Conservation (phyloP, 2,797 vertebrate species). For the Petrocephalus schoutedeni region DNA sequence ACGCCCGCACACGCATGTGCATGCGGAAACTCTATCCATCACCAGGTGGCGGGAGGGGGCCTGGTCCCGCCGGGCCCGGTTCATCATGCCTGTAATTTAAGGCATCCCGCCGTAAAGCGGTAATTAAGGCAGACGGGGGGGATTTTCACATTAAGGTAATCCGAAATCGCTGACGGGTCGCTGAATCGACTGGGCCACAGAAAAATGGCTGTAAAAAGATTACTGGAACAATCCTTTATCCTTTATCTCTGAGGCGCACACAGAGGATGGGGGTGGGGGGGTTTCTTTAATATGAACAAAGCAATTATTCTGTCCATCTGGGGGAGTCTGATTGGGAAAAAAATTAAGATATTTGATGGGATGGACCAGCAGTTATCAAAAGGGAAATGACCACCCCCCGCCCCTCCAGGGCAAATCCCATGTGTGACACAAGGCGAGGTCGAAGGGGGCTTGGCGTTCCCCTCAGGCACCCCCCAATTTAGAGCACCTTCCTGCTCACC, state of each 20-base stretch:
- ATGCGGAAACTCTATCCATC: background rate
- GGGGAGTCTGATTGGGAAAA: slow-evolving; percentile 61
- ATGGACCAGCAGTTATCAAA: slow-evolving; percentile 49
- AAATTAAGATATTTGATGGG: slow-evolving; percentile 39
- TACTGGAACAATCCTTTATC: slow-evolving; percentile 61
- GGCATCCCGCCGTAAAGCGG: slow-evolving; percentile 49
- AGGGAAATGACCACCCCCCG: slow-evolving; percentile 28
- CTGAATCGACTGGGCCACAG: slow-evolving; percentile 43
- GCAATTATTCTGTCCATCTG: slow-evolving; percentile 68
- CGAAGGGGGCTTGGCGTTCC: slow-evolving; percentile 33
- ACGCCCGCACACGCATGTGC: background rate
- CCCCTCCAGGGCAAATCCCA: slow-evolving; percentile 24
- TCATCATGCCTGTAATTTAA: slow-evolving; percentile 56
- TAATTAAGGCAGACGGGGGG: slow-evolving; percentile 60
- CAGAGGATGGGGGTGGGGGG: slow-evolving; percentile 46
- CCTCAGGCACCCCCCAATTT: slow-evolving; percentile 38
- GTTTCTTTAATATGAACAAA: slow-evolving; percentile 62
- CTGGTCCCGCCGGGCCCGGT: slow-evolving; percentile 46
- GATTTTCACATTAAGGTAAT: slow-evolving; percentile 62
- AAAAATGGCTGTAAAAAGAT: slow-evolving; percentile 56
- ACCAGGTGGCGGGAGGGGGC: slow-evolving; percentile 27
- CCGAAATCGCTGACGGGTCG: slow-evolving; percentile 61
- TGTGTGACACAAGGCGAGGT: background rate
- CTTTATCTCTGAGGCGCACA: slow-evolving; percentile 68
- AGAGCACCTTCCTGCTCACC: slow-evolving; percentile 55